Evolutionary conservation across 2,113 vertebrate genomes (phyloP).

Genomic region (Microcebus murinus): DNA sequence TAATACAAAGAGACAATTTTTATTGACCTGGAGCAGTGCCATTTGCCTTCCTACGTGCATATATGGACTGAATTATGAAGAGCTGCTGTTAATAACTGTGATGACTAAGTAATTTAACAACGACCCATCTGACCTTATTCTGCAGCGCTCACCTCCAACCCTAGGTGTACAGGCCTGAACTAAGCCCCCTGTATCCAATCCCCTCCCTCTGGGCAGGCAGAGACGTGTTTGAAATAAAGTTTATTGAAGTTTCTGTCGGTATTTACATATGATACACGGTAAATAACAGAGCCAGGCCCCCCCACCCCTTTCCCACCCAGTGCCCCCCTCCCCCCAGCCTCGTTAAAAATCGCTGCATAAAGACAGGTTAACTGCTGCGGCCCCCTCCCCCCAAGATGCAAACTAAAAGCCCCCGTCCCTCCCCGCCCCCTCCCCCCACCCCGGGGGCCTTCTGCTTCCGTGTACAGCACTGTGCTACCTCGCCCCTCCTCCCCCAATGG

Average conservation of each 20-base stretch:
- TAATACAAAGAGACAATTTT: not conserved
- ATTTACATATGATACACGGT: conserved; percentile 86
- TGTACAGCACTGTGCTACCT: conserved; percentile 69
- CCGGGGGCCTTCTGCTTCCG: conserved; percentile 57
- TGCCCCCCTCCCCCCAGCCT: conserved; percentile 61
- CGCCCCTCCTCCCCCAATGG: conserved; percentile 19
- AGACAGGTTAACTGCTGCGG: conserved; percentile 65
- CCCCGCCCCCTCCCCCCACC: not conserved
- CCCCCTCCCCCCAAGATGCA: conserved; percentile 68
- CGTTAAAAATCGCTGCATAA: conserved; percentile 77
- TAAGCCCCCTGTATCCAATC: rapidly evolving
- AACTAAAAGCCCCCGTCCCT: conserved; percentile 70
- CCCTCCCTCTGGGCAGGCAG: not conserved
- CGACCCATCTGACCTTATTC: not conserved
- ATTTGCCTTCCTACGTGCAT: not conserved
- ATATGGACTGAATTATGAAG: not conserved
- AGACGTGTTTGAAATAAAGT: conserved; percentile 84
- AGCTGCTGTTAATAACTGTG: not conserved
- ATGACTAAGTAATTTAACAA: not conserved
- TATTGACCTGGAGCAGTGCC: not conserved
- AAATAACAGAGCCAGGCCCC: conserved; percentile 78
- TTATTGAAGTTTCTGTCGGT: conserved; percentile 84
- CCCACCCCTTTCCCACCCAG: conserved; percentile 6
- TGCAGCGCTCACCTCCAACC: too few relatives aligned
- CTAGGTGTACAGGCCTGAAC: not conserved